Percentiles rank a stretch among this genome's conserved stretches.
These are phyloP conservation scores for Eublepharis macularius DNA, from an alignment of 2,113 vertebrate genomes.

Conservation along the genomic window DNA sequence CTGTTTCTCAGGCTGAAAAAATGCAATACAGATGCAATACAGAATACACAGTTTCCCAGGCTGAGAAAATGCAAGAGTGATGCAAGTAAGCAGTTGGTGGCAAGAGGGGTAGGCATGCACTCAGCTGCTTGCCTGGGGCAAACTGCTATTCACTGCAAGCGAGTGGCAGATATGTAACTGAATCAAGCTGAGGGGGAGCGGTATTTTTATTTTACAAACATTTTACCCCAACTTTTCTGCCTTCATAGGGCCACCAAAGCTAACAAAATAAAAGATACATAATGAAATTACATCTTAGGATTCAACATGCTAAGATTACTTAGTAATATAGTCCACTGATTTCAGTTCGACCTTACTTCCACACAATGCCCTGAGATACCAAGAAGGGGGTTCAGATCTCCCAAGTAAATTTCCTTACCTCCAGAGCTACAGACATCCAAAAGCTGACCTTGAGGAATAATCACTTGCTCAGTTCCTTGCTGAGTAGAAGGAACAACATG, in stretches of 20 bases:
- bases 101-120: not conserved
- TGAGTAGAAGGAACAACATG: constrained; percentile 80
- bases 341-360: not conserved
- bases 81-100: not conserved
- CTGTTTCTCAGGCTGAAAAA: not conserved
- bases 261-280: too few relatives aligned
- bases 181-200: not conserved
- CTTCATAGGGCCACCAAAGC: too few relatives aligned
- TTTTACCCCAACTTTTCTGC: too few relatives aligned
- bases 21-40: not conserved
- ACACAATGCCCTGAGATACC: too few relatives aligned
- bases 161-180: not conserved
- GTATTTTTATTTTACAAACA: too few relatives aligned
- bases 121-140: not conserved
- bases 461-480: constrained; percentile 74
- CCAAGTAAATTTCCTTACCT: constrained; percentile 65
- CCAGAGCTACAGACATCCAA: constrained; percentile 61
- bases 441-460: constrained; percentile 78
- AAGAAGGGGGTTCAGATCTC: not conserved
- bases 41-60: not conserved
- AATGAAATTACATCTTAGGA: too few relatives aligned
- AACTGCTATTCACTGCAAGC: not conserved
- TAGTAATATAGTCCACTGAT: not conserved
- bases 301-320: not conserved
- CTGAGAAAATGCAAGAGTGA: not conserved